Evolutionary conservation across 2,797 vertebrate genomes (phyloP), one percentile per base, ranked within the genome.

Genomic region (Limnodromus scolopaceus): DNA sequence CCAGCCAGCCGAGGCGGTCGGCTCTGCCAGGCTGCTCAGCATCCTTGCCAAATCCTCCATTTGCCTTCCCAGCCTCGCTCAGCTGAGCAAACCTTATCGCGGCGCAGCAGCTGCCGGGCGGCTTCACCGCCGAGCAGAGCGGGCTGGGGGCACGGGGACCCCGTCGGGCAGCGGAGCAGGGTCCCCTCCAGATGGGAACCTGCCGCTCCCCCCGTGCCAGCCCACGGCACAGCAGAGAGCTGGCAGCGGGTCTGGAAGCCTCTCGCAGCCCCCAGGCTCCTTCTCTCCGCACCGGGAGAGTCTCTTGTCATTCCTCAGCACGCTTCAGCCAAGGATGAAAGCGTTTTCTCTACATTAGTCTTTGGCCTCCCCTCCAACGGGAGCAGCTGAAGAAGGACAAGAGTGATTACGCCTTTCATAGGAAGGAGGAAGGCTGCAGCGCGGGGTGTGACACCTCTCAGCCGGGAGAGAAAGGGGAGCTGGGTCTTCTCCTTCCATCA

Each of bases 221-320:
- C 68, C 57, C n/a, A 0, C 2, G 2, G 66, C 2, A 3, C 4
- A 30, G 64, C 48, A 11, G 24, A 25, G 9, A 39, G 58, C 41
- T 2, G 2, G 57, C 28, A 13, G 3, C 4, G 8, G 36, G 3
- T 6, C 34, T 32, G 54, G 30, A 16, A 84, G 27, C 57, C 27
- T 55, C 63, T 13, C 0, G 0, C 36, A 63, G 84, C 80, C 75
- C 82, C 8, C 3, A 8, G 82, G 55, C 48, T 71, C 49, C 63
- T 60, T 53, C 46, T 63, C 20, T 27, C 66, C 1, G 0, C 0
- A 3, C 66, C 0, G 0, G 32, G 49, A 82, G 84, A 32, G 4
- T 25, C 49, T 54, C 77, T 32, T 14, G 57, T 53, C 49, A 4
- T 55, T 45, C 54, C 66, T 25, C 41, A 27, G 76, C 61, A 11